Base-by-base conservation (phyloP, 30 jellyfish, hydroid and myxozoan genomes). In the Clytia hemisphaerica region DNA sequence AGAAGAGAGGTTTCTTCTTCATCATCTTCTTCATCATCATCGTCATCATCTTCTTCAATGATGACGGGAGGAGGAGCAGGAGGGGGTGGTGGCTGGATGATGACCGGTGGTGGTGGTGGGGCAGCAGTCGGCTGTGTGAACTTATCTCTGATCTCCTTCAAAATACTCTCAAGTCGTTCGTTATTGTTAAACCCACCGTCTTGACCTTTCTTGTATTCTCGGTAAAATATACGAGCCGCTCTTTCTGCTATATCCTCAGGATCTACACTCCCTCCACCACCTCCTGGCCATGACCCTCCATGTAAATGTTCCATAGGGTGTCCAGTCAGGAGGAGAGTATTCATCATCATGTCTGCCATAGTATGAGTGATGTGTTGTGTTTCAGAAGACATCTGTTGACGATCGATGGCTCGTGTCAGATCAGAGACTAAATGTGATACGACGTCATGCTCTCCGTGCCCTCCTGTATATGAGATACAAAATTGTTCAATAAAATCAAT, bases 361-460 rank as follows among this genome's bases (percentile, higher is more conserved):
- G 95, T 77, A 57, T 85, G 82, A 21, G 95, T 62, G 80, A 85
- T 73, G 34, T 71, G 89, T 10, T 78, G 40, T 75, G 78, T 70
- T 48, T 85, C 95, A 45, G 59, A 73, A 9, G 93, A 73, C 95
- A 85, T 77, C 42, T 85, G 95, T 44, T 85, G 93, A 10, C 95
- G 80, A 19, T 85, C 95, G 32, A 85, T 37, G 12, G 95, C 95
- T 6, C 95, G 90, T 34, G 95, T 76, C 19, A 85, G 36, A 28
- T 85, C 95, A 28, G 86, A 76, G 33, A 85, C 90, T 93, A 85
- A 77, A 15, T 80, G 89, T 73, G 61, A 63, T 31, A 79, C 91
- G 14, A 55, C 22, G 24, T 75, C 79, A 1, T 57, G n/a, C n/a
- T n/a, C n/a, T n/a, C n/a, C n/a, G n/a, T n/a, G n/a, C n/a, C n/a